Base-by-base conservation (phyloP, 2,113 vertebrate species). In the Lagopus leucura region DNA sequence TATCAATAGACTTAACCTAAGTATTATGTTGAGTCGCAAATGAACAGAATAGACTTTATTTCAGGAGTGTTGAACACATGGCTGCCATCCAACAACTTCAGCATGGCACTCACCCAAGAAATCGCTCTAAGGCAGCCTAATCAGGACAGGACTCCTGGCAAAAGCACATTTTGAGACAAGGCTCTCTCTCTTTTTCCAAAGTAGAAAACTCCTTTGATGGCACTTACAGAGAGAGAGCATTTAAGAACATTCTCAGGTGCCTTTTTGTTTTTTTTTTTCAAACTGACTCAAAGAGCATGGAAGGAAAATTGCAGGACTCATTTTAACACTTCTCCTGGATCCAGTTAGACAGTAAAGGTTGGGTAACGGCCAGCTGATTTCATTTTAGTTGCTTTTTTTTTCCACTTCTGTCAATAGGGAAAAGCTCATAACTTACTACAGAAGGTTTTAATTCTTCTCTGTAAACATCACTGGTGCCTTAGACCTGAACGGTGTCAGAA, bases 21-120 rank as follows among this genome's bases (percentile, higher is more conserved):
- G 80, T 71, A 92, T 79, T 83, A 83, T 30, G 45, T 78, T 71
- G 93, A 89, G 85, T 63, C 74, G 91, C 81, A 96, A 95, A 97
- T 96, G 88, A 95, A 94, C 34, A 77, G 92, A 80, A 94, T 80
- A 79, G 77, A 40, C 70, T 92, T 96, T 93, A 95, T 92, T 90
- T 94, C 81, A 77, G 71, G 92, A 95, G 64, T 73, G 83, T 80
- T 91, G 88, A 95, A 82, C 87, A 88, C 71, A 73, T 89, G 77
- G 75, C 86, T 95, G 70, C 54, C 48, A 69, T 96, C 87, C 79
- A 96, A 86, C 48, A 90, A 96, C 73, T 77, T 94, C 61, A 88
- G 47, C 24, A 77, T 97, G 90, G 86, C 90, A 95, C 83, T 27
- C 69, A 91, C 69, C 93, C 86, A 87, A 71, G 82, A 84, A 94